Evolutionary conservation across 92 coral and sea anemone species (phyloP).

Genomic region (Phenganax subtilis): DNA sequence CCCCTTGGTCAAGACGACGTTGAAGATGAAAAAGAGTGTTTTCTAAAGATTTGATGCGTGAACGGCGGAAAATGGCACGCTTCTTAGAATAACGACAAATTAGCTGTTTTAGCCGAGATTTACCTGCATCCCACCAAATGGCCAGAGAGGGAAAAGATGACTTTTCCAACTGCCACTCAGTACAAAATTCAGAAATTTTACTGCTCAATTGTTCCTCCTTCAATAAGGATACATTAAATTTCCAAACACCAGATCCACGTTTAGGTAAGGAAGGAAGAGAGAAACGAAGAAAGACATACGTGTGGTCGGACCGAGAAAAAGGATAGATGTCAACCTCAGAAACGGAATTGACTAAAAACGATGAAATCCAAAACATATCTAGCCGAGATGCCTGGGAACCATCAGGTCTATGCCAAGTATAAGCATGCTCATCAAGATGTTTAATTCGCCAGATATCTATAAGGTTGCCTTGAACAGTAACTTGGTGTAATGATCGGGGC

Average conservation of each 20-base stretch:
- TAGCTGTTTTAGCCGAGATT: background rate
- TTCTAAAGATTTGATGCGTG: background rate
- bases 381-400: slow-evolving; percentile 5
- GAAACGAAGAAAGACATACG: background rate
- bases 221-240: background rate
- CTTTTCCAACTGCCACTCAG: background rate
- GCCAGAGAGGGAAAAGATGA: background rate
- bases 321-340: background rate
- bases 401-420: background rate
- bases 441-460: background rate
- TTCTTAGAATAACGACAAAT: background rate
- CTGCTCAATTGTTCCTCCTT: background rate
- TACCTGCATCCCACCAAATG: slow-evolving; percentile 27
- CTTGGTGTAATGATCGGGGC: background rate
- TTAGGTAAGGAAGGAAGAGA: background rate
- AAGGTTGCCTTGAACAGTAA: background rate
- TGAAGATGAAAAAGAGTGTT: background rate
- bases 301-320: slow-evolving; percentile 13
- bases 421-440: background rate
- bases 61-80: background rate
- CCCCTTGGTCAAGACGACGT: background rate
- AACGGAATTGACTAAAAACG: background rate
- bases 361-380: slow-evolving; percentile 11
- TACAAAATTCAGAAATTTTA: background rate
- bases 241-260: slow-evolving; percentile 9